Percentiles rank a stretch among this genome's conserved stretches.
phyloP scores from a whole-genome alignment of 2,113 vertebrate genomes.

The Mandrillus leucophaeus region DNA sequence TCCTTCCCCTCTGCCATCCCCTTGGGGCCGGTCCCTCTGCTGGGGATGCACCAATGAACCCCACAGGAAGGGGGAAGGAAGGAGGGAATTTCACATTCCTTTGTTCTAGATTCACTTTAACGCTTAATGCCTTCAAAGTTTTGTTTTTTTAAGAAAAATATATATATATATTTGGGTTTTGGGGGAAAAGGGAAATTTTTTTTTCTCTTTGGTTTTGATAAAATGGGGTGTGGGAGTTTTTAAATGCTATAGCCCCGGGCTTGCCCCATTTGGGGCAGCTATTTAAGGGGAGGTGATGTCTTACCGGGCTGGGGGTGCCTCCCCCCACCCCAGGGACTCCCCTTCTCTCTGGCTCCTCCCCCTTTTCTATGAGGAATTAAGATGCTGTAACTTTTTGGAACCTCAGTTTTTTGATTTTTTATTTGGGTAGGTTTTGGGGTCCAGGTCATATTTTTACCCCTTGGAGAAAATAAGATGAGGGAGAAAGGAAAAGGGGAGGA shows the following conservation, averaged over 20 bases:
- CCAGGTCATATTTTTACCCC: conserved; percentile 63
- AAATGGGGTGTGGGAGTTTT: conserved; percentile 73
- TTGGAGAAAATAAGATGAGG: neutral
- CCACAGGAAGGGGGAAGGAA: conserved; percentile 59
- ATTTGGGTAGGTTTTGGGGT: conserved; percentile 70
- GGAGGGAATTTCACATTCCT: conserved; percentile 67
- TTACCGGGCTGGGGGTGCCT: neutral
- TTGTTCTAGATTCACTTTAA: conserved; percentile 79
- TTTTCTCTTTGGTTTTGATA: conserved; percentile 79
- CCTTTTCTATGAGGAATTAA: conserved; percentile 78
- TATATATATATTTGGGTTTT: conserved; percentile 77
- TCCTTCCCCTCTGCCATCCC: conserved; percentile 59
- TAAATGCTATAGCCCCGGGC: conserved; percentile 61
- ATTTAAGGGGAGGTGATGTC: conserved; percentile 20
- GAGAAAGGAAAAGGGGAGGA: neutral
- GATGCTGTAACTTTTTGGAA: conserved; percentile 77
- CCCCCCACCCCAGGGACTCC: neutral
- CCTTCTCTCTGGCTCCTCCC: conserved; percentile 22
- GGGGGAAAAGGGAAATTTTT: conserved; percentile 53
- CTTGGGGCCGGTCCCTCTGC: conserved; percentile 74
- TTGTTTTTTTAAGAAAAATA: conserved; percentile 65
- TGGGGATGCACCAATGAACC: conserved; percentile 70
- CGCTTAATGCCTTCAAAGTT: conserved; percentile 77
- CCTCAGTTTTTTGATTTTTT: conserved; percentile 67
- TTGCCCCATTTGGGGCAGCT: conserved; percentile 54